Percentiles rank a stretch among this genome's conserved stretches.
These are phyloP conservation scores for Anadara kagoshimensis DNA, from an alignment of 1,140 invertebrate genomes.

Conservation along the genomic window DNA sequence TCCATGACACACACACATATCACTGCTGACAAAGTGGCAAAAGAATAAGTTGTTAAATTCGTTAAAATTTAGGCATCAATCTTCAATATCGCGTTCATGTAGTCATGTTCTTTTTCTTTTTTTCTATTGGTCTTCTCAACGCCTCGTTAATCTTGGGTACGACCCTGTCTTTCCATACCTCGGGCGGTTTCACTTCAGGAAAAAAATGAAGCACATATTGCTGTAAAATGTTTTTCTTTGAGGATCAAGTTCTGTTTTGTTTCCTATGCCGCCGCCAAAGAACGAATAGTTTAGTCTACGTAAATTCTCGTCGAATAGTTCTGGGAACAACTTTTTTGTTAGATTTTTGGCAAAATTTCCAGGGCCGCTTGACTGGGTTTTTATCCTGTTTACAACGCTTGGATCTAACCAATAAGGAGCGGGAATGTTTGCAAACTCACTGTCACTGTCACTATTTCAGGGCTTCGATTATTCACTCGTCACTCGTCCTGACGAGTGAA, in stretches of 20 bases:
- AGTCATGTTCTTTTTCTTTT: too few relatives aligned
- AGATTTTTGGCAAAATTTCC: constrained; percentile 34
- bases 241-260: constrained; percentile 33
- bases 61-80: too few relatives aligned
- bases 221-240: constrained; percentile 14
- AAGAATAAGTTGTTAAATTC: too few relatives aligned
- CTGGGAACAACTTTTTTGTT: constrained; percentile 27
- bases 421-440: too few relatives aligned
- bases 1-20: too few relatives aligned
- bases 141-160: constrained; percentile 26
- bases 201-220: constrained; percentile 19
- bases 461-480: too few relatives aligned
- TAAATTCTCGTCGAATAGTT: constrained; percentile 24
- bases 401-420: too few relatives aligned
- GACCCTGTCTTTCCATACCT: constrained; percentile 18
- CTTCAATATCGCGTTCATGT: too few relatives aligned
- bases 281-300: constrained; percentile 14
- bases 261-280: constrained; percentile 8
- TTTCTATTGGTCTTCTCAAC: constrained; percentile 8
- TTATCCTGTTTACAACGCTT: too few relatives aligned
- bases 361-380: constrained; percentile 1
- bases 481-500: too few relatives aligned
- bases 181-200: constrained; percentile 9
- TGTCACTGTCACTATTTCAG: too few relatives aligned
- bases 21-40: too few relatives aligned